A percentile compares a stretch with the other conserved stretches of the same genome.
These are phyloP conservation scores for Sinocyclocheilus anophthalmus DNA, from an alignment of 2,113 vertebrate species.

Conservation along the genomic window DNA sequence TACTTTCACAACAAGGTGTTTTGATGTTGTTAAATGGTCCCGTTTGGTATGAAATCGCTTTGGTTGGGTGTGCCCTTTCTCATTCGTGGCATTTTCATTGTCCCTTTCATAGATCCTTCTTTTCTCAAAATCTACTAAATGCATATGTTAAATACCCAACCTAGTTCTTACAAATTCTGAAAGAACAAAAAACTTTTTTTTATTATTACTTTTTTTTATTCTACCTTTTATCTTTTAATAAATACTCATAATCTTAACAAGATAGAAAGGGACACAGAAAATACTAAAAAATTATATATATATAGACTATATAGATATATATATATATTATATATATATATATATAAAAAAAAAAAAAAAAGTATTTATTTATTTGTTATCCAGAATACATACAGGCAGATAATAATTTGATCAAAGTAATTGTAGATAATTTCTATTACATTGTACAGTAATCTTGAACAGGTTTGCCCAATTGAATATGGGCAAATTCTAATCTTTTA, in stretches of 20 bases:
- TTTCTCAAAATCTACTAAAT: background rate
- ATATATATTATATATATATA: no score
- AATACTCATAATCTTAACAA: no score
- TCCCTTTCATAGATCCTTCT: background rate
- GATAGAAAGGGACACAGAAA: no score
- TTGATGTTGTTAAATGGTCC: background rate
- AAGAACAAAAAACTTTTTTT: no score
- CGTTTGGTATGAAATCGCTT: conserved; percentile 20
- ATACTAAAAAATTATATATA: no score
- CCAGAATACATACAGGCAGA: background rate
- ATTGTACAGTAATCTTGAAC: conserved; percentile 22
- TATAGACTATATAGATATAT: no score
- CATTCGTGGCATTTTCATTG: background rate
- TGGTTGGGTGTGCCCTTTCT: conserved; percentile 4
- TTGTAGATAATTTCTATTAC: background rate
- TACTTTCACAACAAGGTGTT: background rate
- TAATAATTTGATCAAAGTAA: background rate
- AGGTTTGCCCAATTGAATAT: conserved; percentile 48
- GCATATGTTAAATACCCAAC: background rate
- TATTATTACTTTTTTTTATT: no score
- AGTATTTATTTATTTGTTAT: no score
- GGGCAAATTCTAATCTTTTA: conserved; percentile 67
- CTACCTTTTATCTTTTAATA: no score
- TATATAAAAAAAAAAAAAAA: no score
- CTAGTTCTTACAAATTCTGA: background rate